Base-by-base conservation (phyloP, 30 jellyfish, hydroid and myxozoan genomes). In the Nemopilema nomurai region DNA sequence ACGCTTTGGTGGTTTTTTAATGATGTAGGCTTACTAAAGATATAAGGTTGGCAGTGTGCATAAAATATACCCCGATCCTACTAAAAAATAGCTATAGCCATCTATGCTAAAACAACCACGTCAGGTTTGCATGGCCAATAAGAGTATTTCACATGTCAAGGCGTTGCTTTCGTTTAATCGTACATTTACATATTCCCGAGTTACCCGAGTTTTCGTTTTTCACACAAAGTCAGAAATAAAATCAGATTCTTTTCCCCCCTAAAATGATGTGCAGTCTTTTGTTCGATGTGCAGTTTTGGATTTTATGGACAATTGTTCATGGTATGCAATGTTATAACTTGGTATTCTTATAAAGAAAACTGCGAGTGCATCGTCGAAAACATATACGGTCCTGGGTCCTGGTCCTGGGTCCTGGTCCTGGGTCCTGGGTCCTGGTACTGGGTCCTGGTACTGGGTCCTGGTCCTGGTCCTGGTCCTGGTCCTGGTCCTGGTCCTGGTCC, bases 11-110 rank as follows among this genome's bases (percentile, higher is more conserved):
- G 74, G 74, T 28, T 65, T 65, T 19, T 65, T 28, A 19, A 65
- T 65, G 74, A 65, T 65, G 74, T 65, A 65, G 74, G 74, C 32
- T 65, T 65, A 65, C 32, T 65, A 65, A 4, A 18, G 29, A 18
- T 18, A 28, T 65, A 21, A 65, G 29, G 29, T 1, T 1, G 8
- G 74, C 74, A 21, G 74, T 65, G 74, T 65, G 74, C 74, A 65
- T 65, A 21, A 65, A 1, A 65, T 26, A 65, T 65, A 65, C 30
- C 74, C 28, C 32, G 41, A 65, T 21, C 74, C 28, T 18, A 65
- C 57, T 41, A 41, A 41, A 41, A 41, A 41, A 41, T 41, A 41
- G 57, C 57, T 41, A 41, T 41, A 41, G 57, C 57, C 57, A 41
- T 41, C 57, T 41, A 41, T 41, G 57, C 57, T 41, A 41, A 41